These are phyloP conservation scores for Sternarchorhynchus goeldii DNA, from an alignment of 2,797 vertebrate genomes.

Conservation along the genomic window DNA sequence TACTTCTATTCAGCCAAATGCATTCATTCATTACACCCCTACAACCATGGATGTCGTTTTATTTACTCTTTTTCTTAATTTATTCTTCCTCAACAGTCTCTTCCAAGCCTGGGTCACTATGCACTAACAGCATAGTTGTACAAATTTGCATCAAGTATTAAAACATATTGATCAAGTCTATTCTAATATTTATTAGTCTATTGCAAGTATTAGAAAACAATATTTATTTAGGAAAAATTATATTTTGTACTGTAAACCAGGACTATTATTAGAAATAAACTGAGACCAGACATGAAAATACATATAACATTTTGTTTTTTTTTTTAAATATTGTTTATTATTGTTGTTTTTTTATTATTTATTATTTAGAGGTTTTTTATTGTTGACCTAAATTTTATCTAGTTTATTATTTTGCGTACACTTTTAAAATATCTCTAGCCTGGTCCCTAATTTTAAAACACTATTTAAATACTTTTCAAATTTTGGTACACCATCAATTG, in stretches of 20 bases:
- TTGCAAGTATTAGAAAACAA: not conserved
- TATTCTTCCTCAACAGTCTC: constrained; percentile 8
- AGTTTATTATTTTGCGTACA: not conserved
- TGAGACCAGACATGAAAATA: too few species aligned
- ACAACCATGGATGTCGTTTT: not conserved
- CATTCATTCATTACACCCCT: not conserved
- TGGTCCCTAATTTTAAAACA: not conserved
- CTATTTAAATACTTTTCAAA: not conserved
- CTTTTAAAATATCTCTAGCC: not conserved
- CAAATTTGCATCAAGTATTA: constrained; percentile 10
- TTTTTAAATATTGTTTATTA: too few species aligned
- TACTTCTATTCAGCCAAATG: constrained; percentile 8
- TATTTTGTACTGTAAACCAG: too few species aligned
- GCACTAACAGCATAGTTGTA: constrained; percentile 9
- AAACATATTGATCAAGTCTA: too few species aligned
- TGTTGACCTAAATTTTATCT: too few species aligned
- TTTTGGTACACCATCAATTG: not conserved
- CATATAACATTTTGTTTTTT: too few species aligned
- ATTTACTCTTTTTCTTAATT: constrained; percentile 30
- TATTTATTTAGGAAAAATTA: too few species aligned
- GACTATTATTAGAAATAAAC: too few species aligned
- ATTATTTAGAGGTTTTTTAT: too few species aligned
- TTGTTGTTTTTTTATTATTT: too few species aligned
- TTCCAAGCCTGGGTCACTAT: constrained; percentile 15
- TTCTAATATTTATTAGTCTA: not conserved